phyloP scores from a whole-genome alignment of 2,888 invertebrate genomes.

The Scelioninae gen. 1 region DNA sequence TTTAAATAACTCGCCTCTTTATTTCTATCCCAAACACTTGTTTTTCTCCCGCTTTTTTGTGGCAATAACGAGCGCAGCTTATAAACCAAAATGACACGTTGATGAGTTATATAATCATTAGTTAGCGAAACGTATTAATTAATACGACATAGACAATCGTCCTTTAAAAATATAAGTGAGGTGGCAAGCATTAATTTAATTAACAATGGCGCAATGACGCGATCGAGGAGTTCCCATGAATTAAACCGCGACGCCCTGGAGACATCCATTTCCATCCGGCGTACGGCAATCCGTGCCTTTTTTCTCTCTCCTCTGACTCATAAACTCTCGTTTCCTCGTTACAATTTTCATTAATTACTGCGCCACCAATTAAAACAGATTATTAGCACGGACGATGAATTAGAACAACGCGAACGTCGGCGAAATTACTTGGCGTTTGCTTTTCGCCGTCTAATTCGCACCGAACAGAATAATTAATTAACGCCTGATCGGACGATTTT shows the following conservation, averaged over 20 bases:
- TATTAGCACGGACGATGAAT: conserved; percentile 27
- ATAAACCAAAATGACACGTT: not conserved
- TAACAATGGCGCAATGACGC: conserved; percentile 38
- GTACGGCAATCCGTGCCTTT: conserved; percentile 5
- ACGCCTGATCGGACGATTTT: conserved; percentile 15
- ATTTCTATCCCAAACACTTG: no score
- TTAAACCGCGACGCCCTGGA: conserved; percentile 2
- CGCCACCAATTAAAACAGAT: conserved; percentile 43
- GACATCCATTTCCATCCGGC: conserved; percentile 9
- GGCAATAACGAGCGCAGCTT: not conserved
- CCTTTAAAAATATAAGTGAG: conserved; percentile 18
- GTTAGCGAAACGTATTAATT: conserved; percentile 35
- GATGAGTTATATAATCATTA: conserved; percentile 6
- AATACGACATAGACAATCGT: conserved; percentile 28
- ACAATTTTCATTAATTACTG: conserved; percentile 44
- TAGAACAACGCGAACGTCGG: conserved; percentile 3
- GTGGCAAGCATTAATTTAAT: conserved; percentile 37
- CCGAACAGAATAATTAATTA: conserved; percentile 20
- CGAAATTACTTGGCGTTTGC: not conserved
- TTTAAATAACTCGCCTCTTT: no score
- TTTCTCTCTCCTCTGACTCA: conserved; percentile 5
- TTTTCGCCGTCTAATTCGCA: conserved; percentile 23
- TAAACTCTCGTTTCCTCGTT: conserved; percentile 20
- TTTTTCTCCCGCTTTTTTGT: not conserved
- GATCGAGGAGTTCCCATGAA: conserved; percentile 37